Evolutionary conservation across 2,888 invertebrate species (phyloP), one percentile per base, ranked within the genome.

Genomic region (Atherix ibis): DNA sequence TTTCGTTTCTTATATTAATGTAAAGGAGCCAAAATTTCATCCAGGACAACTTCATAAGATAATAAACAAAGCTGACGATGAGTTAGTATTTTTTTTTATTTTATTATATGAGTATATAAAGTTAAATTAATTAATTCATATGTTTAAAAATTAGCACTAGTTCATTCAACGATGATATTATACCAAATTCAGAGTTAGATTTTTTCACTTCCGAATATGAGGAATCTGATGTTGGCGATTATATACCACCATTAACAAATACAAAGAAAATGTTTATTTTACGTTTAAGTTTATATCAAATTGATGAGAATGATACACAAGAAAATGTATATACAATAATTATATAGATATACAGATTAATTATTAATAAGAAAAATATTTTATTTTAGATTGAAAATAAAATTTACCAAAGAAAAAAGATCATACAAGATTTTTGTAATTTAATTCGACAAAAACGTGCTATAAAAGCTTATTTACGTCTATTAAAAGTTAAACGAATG

Each of bases 151-250:
- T n/a, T n/a, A 34, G 12, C n/a, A n/a, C n/a, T n/a, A 39, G 39
- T 31, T 39, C 39, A 3, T 39, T 39, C 18, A 36, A 36, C 16
- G 39, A 39, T 22, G 39, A 39, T 18, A 25, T 18, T 4, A 27
- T 36, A 12, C 36, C 39, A 5, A 16, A 17, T 8, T 39, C 39
- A 18, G 39, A 39, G 25, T 12, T 13, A 13, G 39, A 36, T 12
- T 36, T 30, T 15, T 27, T 39, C 22, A 34, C 39, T 10, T 31
- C 34, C 2, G 34, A 31, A 5, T 36, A 3, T 26, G 18, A 17
- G 9, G 28, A 34, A 29, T 26, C 17, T 4, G 36, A 36, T 24
- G 32, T 28, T 5, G 26, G 18, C 3, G 31, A 32, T n/a, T 38
- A 38, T 16, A 17, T 32, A 17, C 38, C 35, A n/a, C 38, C 38